phyloP scores from a whole-genome alignment of 2,113 vertebrate genomes.

The Myrmecobius fasciatus region DNA sequence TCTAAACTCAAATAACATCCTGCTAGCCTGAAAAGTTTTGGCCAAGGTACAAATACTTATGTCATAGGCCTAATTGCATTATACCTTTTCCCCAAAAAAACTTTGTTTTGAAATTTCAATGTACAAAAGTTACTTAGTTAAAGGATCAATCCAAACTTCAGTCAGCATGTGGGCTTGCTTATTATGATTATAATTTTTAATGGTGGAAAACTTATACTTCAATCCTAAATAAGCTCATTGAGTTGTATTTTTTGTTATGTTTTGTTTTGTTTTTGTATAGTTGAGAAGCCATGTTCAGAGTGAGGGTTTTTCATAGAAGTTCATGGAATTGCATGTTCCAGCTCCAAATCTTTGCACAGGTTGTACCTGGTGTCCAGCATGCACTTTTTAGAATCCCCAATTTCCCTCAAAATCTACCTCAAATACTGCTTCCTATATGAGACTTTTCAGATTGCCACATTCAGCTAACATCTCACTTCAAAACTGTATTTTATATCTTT shows the following conservation, averaged over 20 bases:
- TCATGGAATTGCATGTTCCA: not conserved
- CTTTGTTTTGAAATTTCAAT: slow-evolving; percentile 46
- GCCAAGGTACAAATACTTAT: slow-evolving; percentile 30
- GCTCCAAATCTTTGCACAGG: not conserved
- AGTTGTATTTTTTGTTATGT: not conserved
- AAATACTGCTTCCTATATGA: not conserved
- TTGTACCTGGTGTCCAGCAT: not conserved
- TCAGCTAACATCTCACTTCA: not conserved
- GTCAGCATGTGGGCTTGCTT: not conserved
- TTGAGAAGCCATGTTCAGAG: not conserved
- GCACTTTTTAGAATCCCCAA: not conserved
- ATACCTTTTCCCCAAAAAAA: not conserved
- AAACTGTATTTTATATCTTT: not conserved
- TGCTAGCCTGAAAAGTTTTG: slow-evolving; percentile 50
- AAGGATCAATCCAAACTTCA: slow-evolving; percentile 19
- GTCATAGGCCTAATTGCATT: not conserved
- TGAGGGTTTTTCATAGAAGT: not conserved
- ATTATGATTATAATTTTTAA: not conserved
- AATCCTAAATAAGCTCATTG: not conserved
- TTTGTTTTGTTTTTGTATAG: not conserved
- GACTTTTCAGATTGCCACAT: not conserved
- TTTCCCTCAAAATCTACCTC: not conserved
- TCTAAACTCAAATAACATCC: slow-evolving; percentile 41
- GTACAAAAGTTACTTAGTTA: not conserved
- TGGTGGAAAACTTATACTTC: not conserved